Percentiles rank a stretch among this genome's conserved stretches.
phyloP scores from a whole-genome alignment of 2,113 vertebrate genomes.

The Junco hyemalis region DNA sequence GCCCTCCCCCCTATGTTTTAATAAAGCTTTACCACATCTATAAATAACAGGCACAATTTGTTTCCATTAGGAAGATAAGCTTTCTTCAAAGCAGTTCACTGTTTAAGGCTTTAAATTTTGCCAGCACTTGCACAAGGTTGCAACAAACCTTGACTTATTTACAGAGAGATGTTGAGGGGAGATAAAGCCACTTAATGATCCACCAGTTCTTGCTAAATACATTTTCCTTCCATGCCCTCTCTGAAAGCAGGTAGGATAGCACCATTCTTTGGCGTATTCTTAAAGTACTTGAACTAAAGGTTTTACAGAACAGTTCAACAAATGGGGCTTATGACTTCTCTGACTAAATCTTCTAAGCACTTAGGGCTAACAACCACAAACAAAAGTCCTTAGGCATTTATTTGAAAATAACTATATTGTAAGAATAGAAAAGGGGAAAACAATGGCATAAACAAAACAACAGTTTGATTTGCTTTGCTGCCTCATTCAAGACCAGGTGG shows the following conservation, averaged over 20 bases:
- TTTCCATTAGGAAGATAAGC: conserved; percentile 61
- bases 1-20: neutral
- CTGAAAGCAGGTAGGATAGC: conserved; percentile 2
- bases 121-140: conserved; percentile 71
- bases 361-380: neutral
- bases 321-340: neutral
- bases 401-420: neutral
- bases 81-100: conserved; percentile 73
- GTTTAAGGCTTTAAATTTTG: conserved; percentile 79
- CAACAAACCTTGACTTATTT: conserved; percentile 86
- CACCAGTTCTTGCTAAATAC: conserved; percentile 67
- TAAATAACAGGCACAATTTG: conserved; percentile 36
- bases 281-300: neutral
- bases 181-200: conserved; percentile 77
- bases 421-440: neutral
- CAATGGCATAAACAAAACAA: neutral
- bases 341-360: neutral
- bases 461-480: neutral
- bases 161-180: conserved; percentile 71
- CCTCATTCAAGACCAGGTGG: neutral
- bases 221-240: conserved; percentile 41
- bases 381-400: neutral
- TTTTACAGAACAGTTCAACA: neutral
- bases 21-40: neutral
- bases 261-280: neutral